Conservation (phyloP, 2,888 invertebrate genomes). For the Meiosimyza decipiens region DNA sequence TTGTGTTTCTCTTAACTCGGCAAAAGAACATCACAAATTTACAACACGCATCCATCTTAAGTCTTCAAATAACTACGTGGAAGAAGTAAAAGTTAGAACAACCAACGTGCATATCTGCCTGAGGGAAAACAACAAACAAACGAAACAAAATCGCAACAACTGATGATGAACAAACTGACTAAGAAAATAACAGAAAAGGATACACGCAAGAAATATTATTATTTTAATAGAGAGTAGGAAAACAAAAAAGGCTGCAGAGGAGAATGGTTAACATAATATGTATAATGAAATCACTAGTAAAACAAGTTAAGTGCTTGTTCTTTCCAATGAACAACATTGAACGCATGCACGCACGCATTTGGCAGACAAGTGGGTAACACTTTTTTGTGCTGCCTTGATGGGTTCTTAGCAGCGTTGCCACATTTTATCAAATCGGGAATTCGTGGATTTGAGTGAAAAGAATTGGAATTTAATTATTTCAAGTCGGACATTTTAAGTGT, state of each 20-base stretch:
- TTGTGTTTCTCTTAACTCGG: neutral
- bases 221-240: neutral
- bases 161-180: neutral
- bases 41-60: too few species aligned
- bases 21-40: neutral
- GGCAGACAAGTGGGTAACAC: too few species aligned
- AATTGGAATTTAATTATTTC: too few species aligned
- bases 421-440: too few species aligned
- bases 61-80: neutral
- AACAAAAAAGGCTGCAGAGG: neutral
- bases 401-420: too few species aligned
- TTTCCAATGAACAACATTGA: slow-evolving; percentile 13
- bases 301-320: slow-evolving; percentile 31
- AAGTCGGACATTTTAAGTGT: too few species aligned
- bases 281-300: slow-evolving; percentile 2
- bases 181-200: neutral
- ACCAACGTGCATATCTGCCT: slow-evolving; percentile 6
- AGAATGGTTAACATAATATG: neutral
- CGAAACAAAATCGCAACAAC: neutral
- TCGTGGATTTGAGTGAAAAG: too few species aligned
- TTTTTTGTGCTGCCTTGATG: neutral
- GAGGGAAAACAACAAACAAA: neutral
- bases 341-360: neutral
- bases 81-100: neutral
- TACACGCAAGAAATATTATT: slow-evolving; percentile 1